A percentile compares a stretch with the other conserved stretches of the same genome.
Conservation (phyloP, 2,113 vertebrate genomes). For the cattle (Bos taurus) region DNA sequence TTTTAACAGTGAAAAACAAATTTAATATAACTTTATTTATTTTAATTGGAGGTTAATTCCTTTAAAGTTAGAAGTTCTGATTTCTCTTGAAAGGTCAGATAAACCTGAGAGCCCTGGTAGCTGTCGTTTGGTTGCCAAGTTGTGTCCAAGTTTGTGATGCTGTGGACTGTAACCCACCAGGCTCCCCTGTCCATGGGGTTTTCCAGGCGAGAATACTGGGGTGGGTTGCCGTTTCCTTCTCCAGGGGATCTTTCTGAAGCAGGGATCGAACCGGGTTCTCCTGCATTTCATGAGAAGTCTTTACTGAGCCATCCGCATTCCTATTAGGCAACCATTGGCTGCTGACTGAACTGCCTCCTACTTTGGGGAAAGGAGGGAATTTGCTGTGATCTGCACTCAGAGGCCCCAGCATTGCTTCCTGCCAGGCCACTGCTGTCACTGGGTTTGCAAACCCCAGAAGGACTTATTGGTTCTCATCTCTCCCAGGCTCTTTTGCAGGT, state of each 20-base stretch:
- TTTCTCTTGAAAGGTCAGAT: neutral
- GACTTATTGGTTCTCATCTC: neutral
- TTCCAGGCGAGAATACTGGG: neutral
- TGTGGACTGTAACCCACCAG: neutral
- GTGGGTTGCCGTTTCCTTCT: neutral
- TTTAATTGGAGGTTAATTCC: too few relatives aligned
- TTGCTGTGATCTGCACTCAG: accelerated
- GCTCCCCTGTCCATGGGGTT: neutral
- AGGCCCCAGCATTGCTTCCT: too few relatives aligned
- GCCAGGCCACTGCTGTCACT: neutral
- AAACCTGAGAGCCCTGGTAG: neutral
- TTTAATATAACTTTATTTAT: too few relatives aligned
- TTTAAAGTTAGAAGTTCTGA: neutral
- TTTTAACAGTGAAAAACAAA: too few relatives aligned
- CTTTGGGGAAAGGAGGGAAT: neutral
- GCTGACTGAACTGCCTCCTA: neutral
- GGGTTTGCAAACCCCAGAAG: neutral
- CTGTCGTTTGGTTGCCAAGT: neutral
- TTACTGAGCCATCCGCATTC: neutral
- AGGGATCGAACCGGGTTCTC: neutral
- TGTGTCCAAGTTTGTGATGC: neutral
- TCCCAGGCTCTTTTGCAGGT: neutral
- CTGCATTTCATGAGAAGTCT: neutral
- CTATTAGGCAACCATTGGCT: neutral
- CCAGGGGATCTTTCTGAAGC: neutral